Percentiles rank a stretch among this genome's conserved stretches.
Conservation (phyloP, 2,888 invertebrate species). For the Hermodice carunculata region DNA sequence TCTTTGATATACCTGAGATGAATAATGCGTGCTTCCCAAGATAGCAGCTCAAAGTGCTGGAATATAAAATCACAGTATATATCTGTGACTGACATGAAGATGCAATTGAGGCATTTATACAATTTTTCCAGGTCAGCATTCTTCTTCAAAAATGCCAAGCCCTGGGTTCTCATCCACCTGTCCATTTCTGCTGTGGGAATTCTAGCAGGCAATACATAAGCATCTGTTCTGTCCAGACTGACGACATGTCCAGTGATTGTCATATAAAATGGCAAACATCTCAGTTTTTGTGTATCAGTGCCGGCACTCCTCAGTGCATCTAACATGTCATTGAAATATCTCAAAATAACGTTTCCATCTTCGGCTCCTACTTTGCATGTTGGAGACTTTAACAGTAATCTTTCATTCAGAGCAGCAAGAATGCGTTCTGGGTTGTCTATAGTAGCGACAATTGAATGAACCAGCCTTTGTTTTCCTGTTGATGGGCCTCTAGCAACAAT, state of each 20-base stretch:
- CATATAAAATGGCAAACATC: conserved; percentile 30
- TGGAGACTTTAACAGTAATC: background rate
- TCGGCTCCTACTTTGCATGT: background rate
- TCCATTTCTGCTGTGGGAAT: conserved; percentile 40
- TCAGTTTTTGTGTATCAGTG: too few relatives aligned
- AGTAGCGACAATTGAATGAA: conserved; percentile 27
- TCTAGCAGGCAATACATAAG: conserved; percentile 37
- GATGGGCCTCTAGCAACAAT: too few relatives aligned
- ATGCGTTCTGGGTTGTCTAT: conserved; percentile 29
- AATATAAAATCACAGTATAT: conserved; percentile 45
- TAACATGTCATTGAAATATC: conserved; percentile 30
- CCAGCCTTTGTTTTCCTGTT: too few relatives aligned
- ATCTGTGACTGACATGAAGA: conserved; percentile 31
- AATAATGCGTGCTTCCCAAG: conserved; percentile 29
- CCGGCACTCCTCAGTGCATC: conserved; percentile 13
- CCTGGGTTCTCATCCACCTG: conserved; percentile 35
- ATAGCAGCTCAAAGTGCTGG: conserved; percentile 43
- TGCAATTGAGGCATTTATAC: conserved; percentile 36
- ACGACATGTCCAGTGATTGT: conserved; percentile 37
- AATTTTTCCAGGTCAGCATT: conserved; percentile 27
- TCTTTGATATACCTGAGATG: conserved; percentile 39
- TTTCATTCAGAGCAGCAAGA: conserved; percentile 20
- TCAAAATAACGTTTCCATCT: conserved; percentile 24
- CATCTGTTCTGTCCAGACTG: conserved; percentile 24
- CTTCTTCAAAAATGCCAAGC: conserved; percentile 37